Base-by-base conservation (phyloP, 2,113 vertebrate species). In the Gymnocephalus cernua region DNA sequence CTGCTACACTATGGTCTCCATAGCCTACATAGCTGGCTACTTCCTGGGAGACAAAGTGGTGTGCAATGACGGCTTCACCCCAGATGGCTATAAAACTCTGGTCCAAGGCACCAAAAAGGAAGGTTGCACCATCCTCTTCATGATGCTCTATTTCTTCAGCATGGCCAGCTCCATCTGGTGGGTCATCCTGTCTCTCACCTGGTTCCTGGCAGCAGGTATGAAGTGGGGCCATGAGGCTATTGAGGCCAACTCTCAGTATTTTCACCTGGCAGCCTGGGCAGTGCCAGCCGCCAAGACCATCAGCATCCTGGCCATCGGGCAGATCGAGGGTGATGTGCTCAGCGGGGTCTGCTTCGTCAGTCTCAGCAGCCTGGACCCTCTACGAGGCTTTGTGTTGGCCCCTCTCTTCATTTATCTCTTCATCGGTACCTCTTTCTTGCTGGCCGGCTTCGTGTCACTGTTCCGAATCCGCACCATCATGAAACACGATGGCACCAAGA, bases 101-200 rank as follows among this genome's bases (percentile, higher is more conserved):
- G 97, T 99, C 14, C 98, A 99, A 86, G 98, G 98, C 83, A 99
- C 98, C 79, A 99, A 99, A 90, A 98, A 98, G 80, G 98, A 99
- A 82, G 98, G 98, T 5, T 99, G 98, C 91, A 99, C 98, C 83
- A 99, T 99, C 80, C 96, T 99, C 70, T 99, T 99, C 91, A 99
- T 99, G 98, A 99, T 99, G 97, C 96, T 99, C 0, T 99, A 99
- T 75, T 99, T 99, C 93, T 99, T 99, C 79, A 94, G 98, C 90
- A 99, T 99, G 98, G 98, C 98, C 92, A 99, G 97, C 80, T 99
- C 98, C 21, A 99, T 99, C 94, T 99, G 98, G 98, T 99, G 98
- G 98, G 98, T 99, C 88, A 98, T 99, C 90, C 93, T 99, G 29
- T 99, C 98, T 1, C 97, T 99, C 88, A 99, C 98, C 68, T 99